A percentile compares a stretch with the other conserved stretches of the same genome.
Evolutionary conservation across 2,113 vertebrate species (phyloP).

Genomic region (Trichomycterus rosablanca): DNA sequence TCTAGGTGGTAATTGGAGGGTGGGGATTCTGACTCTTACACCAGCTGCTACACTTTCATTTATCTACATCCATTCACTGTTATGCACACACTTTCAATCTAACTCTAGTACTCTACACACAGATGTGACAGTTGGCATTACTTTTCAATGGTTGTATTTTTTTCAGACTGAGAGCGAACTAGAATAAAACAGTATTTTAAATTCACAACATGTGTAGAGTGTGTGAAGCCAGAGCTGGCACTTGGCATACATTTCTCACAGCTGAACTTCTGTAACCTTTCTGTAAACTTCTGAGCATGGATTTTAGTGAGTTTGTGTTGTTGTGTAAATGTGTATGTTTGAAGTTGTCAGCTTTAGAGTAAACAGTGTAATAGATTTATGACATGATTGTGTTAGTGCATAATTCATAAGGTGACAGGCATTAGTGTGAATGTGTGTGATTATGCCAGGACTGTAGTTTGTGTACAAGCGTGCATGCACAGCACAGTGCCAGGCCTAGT

Average conservation of each 20-base stretch:
- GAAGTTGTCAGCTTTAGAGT: background rate
- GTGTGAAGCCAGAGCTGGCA: slow-evolving; percentile 11
- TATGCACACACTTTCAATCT: too few relatives aligned
- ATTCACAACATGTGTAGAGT: slow-evolving; percentile 29
- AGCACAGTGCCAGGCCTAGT: background rate
- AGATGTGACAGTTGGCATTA: slow-evolving; percentile 22
- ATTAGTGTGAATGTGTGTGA: background rate
- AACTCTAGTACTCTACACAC: too few relatives aligned
- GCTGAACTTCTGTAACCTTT: slow-evolving; percentile 21
- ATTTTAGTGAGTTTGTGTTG: background rate
- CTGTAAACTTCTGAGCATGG: slow-evolving; percentile 19
- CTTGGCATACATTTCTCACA: slow-evolving; percentile 5
- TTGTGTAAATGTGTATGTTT: slow-evolving; percentile 1
- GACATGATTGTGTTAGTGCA: background rate
- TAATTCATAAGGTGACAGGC: background rate
- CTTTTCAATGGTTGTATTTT: slow-evolving; percentile 5
- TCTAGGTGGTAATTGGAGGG: background rate
- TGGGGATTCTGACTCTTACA: background rate
- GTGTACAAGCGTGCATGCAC: slow-evolving; percentile 14
- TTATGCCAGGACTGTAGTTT: slow-evolving; percentile 31
- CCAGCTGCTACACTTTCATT: slow-evolving; percentile 6
- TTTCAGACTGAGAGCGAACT: slow-evolving; percentile 11
- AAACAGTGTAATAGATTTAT: too few relatives aligned
- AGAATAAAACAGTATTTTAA: slow-evolving; percentile 26
- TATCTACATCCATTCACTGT: background rate